Percentiles rank a stretch among this genome's conserved stretches.
Conservation (phyloP, 2,113 vertebrate species). For the Chloroceryle aenea region DNA sequence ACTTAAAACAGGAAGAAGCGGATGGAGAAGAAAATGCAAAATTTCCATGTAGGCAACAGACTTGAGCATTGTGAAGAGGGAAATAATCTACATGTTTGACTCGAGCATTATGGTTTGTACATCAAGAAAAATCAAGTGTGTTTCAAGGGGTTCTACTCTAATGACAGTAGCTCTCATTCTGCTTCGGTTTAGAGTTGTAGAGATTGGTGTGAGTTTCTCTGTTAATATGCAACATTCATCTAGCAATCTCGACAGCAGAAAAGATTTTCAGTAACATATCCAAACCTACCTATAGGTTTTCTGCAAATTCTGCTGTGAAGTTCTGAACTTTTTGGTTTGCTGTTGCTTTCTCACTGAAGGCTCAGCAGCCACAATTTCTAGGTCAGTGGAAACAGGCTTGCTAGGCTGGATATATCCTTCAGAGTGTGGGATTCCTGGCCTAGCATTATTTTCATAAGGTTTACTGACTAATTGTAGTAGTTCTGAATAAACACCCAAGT, state of each 20-base stretch:
- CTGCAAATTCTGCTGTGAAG: not conserved
- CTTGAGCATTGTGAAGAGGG: not conserved
- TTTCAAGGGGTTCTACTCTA: not conserved
- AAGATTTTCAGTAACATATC: not conserved
- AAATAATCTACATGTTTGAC: not conserved
- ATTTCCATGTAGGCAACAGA: not conserved
- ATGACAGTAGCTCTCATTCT: not conserved
- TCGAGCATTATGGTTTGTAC: not conserved
- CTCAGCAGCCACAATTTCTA: not conserved
- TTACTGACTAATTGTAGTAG: not conserved
- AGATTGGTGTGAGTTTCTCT: not conserved
- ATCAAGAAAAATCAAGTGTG: not conserved
- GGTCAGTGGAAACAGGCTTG: not conserved
- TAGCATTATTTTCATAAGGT: not conserved
- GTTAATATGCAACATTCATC: not conserved
- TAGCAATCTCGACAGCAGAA: not conserved
- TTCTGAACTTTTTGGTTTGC: not conserved
- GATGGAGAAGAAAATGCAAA: not conserved
- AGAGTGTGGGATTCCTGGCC: not conserved
- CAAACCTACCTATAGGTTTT: not conserved
- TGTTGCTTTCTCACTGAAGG: not conserved
- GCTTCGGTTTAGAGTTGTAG: not conserved
- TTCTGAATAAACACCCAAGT: not conserved
- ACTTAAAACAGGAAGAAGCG: not conserved
- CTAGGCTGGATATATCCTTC: not conserved